These are phyloP conservation scores for Drosophila atroscutellata DNA, from an alignment of 2,888 invertebrate genomes.

Conservation along the genomic window DNA sequence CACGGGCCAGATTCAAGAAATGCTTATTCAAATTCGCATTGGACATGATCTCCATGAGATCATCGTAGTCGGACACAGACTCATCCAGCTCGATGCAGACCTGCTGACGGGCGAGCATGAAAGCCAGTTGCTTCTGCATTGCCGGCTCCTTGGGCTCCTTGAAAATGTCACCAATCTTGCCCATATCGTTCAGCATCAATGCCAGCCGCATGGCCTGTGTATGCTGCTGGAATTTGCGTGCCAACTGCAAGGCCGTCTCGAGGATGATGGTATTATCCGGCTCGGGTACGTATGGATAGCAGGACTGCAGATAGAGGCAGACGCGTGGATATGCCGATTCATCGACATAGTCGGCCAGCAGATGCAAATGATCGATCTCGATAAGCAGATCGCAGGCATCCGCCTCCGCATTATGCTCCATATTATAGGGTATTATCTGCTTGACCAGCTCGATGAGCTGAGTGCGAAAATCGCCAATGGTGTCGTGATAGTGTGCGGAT, in stretches of 20 bases:
- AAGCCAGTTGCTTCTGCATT: slow-evolving; percentile 96
- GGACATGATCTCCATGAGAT: slow-evolving; percentile 95
- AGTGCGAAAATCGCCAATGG: slow-evolving; percentile 85
- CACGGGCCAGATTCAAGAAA: slow-evolving; percentile 96
- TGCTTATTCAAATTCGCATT: slow-evolving; percentile 97
- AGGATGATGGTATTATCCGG: slow-evolving; percentile 95
- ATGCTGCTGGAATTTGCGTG: slow-evolving; percentile 93
- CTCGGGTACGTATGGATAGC: slow-evolving; percentile 98
- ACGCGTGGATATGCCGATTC: slow-evolving; percentile 95
- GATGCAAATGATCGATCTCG: slow-evolving; percentile 96
- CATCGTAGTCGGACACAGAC: slow-evolving; percentile 88
- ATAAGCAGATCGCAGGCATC: slow-evolving; percentile 99
- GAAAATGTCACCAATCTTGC: slow-evolving; percentile 93
- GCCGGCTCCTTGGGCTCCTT: slow-evolving; percentile 92
- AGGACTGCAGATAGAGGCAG: slow-evolving; percentile 94
- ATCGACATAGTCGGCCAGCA: slow-evolving; percentile 94
- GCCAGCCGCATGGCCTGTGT: slow-evolving; percentile 96
- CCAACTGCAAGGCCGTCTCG: slow-evolving; percentile 93
- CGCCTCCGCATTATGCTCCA: slow-evolving; percentile 99
- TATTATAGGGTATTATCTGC: slow-evolving; percentile 96
- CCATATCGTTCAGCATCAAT: slow-evolving; percentile 93
- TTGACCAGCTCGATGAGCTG: slow-evolving; percentile 91
- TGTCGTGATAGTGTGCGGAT: slow-evolving; percentile 92
- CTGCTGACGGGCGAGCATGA: slow-evolving; percentile 98
- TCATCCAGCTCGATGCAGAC: slow-evolving; percentile 92